Base-by-base conservation (phyloP, 37 sponge, comb jelly and placozoan genomes). In the Bolinopsis microptera region DNA sequence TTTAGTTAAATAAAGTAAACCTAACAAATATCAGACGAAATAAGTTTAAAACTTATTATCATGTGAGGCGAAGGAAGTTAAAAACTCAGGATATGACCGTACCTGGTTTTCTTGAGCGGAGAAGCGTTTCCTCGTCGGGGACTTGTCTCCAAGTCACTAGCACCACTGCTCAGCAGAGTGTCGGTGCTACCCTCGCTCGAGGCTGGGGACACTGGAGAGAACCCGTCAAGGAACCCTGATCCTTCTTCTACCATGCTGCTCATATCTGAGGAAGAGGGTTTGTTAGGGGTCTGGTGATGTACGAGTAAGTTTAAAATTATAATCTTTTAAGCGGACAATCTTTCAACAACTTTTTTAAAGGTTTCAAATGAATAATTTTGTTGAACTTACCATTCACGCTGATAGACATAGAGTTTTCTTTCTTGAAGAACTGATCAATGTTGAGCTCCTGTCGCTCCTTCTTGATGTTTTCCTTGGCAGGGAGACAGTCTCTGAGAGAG, bases 371-470 rank as follows among this genome's bases (percentile, higher is more conserved):
- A n/a, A n/a, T n/a, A n/a, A n/a, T n/a, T n/a, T n/a, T n/a, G n/a
- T n/a, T n/a, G 5, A 48, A 77, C 37, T 77, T 32, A 77, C 35
- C 80, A 77, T 77, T 32, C 9, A 77, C 18, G 18, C 36, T 35
- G 80, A 77, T 77, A 36, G 80, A 77, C 80, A 77, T 77, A 9
- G 80, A 77, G 80, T 77, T 77, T 32, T 77, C 80, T 77, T 32
- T 77, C 37, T 77, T 34, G 80, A 77, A 77, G 80, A 77, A 77
- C 21, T 77, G 35, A 18, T 77, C 80, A 28, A 72, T 24, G 35
- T 16, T 77, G 22, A 9, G 18, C 37, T 77, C 80, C 80, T 77
- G 80, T 36, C 33, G 28, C 37, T 77, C 80, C 36, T 34, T 34
- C 36, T 77, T 77, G 32, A 77, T 77, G 28, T 70, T 30, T 36